Evolutionary conservation across 37 sponge, comb jelly and placozoan species (phyloP), one percentile per base, ranked within the genome.

Genomic region (Theonella swinhoei): DNA sequence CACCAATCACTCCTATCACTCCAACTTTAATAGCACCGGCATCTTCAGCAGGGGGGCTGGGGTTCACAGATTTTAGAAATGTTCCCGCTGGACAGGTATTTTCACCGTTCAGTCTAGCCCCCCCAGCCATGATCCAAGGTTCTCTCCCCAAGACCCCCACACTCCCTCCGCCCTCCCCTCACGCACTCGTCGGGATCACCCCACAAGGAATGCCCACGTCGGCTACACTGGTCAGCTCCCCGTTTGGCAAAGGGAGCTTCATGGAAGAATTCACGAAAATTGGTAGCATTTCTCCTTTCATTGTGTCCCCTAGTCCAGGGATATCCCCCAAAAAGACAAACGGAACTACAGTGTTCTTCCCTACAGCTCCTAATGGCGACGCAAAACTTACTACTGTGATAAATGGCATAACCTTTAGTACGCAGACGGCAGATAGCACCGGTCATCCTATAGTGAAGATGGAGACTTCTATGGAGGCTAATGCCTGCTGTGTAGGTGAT

Each of bases 131-230:
- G 41, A 72, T 94, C 62, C 81, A 70, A 39, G 87, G 87, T 19
- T 47, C 69, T 26, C 85, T 94, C 40, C 95, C 95, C 30, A 88
- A 84, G 68, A 94, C 95, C 3, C 95, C 95, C 39, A 94, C 95
- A 39, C 91, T 94, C 71, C 95, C 95, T 25, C 94, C 95, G 47
- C 95, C 95, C 58, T 94, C 95, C 2, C 95, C 95, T 25, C 95
- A 94, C 66, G 82, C 95, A 26, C 74, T 88, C 4, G 85, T 79
- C 0, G 79, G 92, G 39, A 59, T 75, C 7, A 42, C 87, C 9
- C 88, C 85, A 78, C 85, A 79, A 62, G 71, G 85, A 26, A 60
- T 88, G 20, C 86, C 93, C 23, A 84, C 80, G 35, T 83, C 77
- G 22, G 78, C 85, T 25, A 64, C 80, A 7, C 74, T 89, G 22